Conservation (phyloP, 1,140 invertebrate genomes). For the Berghia stephanieae region DNA sequence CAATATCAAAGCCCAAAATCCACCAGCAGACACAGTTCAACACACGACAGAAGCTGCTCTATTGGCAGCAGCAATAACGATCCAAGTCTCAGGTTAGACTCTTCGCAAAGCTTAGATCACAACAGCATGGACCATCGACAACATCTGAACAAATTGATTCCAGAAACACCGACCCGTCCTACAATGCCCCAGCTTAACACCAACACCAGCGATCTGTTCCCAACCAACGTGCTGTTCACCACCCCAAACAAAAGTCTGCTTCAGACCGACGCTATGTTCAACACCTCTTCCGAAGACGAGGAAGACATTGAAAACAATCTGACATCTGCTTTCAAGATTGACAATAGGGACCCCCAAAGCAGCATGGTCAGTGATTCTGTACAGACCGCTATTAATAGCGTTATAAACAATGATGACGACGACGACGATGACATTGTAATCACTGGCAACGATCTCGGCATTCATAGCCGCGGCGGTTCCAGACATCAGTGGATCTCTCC, state of each 20-base stretch:
- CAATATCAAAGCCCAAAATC: too few relatives aligned
- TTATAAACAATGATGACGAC: slow-evolving; percentile 14
- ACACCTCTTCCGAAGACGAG: slow-evolving; percentile 19
- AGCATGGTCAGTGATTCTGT: slow-evolving; percentile 33
- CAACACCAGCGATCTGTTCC: too few relatives aligned
- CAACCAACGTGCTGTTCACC: slow-evolving; percentile 11
- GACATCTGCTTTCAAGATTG: slow-evolving; percentile 16
- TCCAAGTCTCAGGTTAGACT: too few relatives aligned
- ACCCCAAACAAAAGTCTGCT: slow-evolving; percentile 20
- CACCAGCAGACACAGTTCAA: too few relatives aligned
- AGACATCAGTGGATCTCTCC: not conserved
- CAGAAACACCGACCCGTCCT: too few relatives aligned
- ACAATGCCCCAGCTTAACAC: too few relatives aligned
- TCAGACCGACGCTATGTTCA: slow-evolving; percentile 26
- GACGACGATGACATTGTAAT: slow-evolving; percentile 16
- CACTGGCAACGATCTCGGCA: not conserved
- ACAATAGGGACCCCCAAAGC: slow-evolving; percentile 31
- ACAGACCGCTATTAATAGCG: slow-evolving; percentile 25
- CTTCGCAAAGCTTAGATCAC: too few relatives aligned
- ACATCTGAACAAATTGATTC: too few relatives aligned
- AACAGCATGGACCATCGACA: too few relatives aligned
- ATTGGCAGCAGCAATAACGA: too few relatives aligned
- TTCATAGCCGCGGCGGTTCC: slow-evolving; percentile 17
- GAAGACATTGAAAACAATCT: not conserved
- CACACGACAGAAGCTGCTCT: too few relatives aligned